These are phyloP conservation scores for Scytalopus superciliaris DNA, from an alignment of 2,113 vertebrate genomes.

Conservation along the genomic window DNA sequence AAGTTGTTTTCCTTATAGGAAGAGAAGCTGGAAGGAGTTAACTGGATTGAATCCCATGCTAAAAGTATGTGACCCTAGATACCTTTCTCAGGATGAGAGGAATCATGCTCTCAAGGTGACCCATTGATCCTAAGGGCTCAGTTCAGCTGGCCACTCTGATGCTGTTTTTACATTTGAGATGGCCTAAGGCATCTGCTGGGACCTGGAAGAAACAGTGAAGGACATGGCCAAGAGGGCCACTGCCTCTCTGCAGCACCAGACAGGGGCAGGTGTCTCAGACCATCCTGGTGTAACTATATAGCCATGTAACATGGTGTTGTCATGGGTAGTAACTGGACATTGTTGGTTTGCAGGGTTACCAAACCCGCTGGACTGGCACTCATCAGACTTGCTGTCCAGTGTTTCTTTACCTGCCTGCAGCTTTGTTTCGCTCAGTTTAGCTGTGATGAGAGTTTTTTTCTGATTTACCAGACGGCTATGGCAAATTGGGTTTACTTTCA, in stretches of 20 bases:
- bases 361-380: not conserved
- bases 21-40: not conserved
- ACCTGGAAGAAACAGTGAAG: not conserved
- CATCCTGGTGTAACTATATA: not conserved
- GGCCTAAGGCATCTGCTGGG: rapidly evolving
- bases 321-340: not conserved
- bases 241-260: not conserved
- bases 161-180: not conserved
- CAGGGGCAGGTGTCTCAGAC: not conserved
- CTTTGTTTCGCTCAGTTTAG: not conserved
- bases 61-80: not conserved
- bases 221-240: not conserved
- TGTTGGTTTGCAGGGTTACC: not conserved
- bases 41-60: not conserved
- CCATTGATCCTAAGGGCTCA: not conserved
- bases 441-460: not conserved
- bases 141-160: not conserved
- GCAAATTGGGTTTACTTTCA: not conserved
- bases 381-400: not conserved
- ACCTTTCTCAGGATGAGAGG: not conserved
- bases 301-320: not conserved
- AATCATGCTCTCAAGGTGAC: not conserved
- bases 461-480: rapidly evolving
- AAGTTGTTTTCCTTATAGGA: not conserved
- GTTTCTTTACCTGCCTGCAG: not conserved